phyloP scores from a whole-genome alignment of 1,140 invertebrate species.

The Branchinecta lindahli region DNA sequence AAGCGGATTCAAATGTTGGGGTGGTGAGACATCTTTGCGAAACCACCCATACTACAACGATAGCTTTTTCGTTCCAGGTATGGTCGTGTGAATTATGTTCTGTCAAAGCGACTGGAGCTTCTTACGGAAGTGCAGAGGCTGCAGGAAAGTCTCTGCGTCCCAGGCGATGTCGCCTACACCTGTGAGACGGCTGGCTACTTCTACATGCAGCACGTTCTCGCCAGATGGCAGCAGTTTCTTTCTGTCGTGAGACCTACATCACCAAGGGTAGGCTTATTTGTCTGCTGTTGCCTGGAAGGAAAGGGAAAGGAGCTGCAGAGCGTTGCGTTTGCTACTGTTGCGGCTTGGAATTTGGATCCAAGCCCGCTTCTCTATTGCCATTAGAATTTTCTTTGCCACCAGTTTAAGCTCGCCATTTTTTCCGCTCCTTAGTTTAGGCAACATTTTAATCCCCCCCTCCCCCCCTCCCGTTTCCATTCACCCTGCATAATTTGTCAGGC shows the following conservation, averaged over 20 bases:
- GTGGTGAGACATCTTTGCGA: no score
- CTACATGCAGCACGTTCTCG: slow-evolving; percentile 66
- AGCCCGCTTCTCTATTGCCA: no score
- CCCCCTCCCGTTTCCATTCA: no score
- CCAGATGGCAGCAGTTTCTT: slow-evolving; percentile 80
- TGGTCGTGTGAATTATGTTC: slow-evolving; percentile 94
- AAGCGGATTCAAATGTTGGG: no score
- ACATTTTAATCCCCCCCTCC: no score
- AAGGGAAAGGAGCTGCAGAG: neutral
- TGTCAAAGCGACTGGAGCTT: slow-evolving; percentile 80
- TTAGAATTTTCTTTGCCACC: no score
- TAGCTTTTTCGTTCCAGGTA: slow-evolving; percentile 44
- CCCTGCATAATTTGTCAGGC: no score
- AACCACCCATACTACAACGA: no score
- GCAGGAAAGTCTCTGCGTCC: slow-evolving; percentile 55
- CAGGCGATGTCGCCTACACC: slow-evolving; percentile 86
- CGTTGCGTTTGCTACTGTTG: no score
- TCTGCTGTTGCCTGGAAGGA: neutral
- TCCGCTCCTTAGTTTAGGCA: no score
- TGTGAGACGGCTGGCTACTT: slow-evolving; percentile 96
- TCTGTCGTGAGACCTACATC: slow-evolving; percentile 41
- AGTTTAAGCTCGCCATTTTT: no score
- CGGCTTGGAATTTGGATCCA: no score
- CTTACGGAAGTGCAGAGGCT: slow-evolving; percentile 76
- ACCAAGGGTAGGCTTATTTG: slow-evolving; percentile 18